Base-by-base conservation (phyloP, 2,888 invertebrate species). In the Chouioia cunea region DNA sequence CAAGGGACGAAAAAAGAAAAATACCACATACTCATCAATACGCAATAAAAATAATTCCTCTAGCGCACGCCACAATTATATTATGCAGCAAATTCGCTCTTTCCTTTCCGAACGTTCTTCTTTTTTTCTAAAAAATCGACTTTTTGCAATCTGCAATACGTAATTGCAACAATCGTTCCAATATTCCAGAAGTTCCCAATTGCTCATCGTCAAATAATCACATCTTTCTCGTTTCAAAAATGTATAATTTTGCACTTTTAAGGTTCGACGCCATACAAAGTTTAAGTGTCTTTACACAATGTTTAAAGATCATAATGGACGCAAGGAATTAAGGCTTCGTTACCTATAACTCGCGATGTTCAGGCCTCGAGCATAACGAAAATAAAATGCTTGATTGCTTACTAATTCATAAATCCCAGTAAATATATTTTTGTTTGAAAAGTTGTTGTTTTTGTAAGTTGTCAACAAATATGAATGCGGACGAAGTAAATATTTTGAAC, bases 221-320 rank as follows among this genome's bases (percentile, higher is more conserved):
- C 18, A 15, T 53, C 52, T 58, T 36, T 36, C 36, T 27, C 6
- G 12, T 36, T 64, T 56, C 20, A 15, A 18, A 54, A 22, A 48
- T 43, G 64, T 2, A 12, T 56, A 64, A 64, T 60, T 68, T 65
- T 65, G 50, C 23, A 47, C 20, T 72, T 59, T 67, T 68, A 56
- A 65, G 54, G 36, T 70, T 69, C 16, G 53, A 65, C 68, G 64
- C 65, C 52, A 65, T 64, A 48, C 27, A 68, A 58, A 50, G 4
- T 53, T 71, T 68, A 59, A 65, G 56, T 60, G 65, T 47, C 36
- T 68, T 27, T 65, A 59, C 65, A 65, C 43, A 57, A 15, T 47
- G 22, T 65, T 65, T 27, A 57, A 73, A 63, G 63, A 73, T 63
- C 63, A 70, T 62, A 73, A 65, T 73, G 70, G 66, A 73, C 73